Conservation (phyloP, 1,140 invertebrate genomes). For the Drosophila saltans region DNA sequence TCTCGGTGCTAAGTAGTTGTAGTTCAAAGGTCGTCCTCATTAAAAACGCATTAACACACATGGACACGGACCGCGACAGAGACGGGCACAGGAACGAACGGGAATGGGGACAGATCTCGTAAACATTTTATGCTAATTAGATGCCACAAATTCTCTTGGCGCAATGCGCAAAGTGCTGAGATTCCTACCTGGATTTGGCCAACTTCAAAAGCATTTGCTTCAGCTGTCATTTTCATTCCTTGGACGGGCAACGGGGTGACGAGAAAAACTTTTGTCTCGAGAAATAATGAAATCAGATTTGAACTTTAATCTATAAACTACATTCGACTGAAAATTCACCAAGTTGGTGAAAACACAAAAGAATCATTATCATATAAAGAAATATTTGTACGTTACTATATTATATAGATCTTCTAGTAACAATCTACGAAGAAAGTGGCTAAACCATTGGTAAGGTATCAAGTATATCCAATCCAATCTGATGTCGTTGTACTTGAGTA, state of each 20-base stretch:
- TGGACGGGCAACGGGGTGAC: not conserved
- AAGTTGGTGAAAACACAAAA: too few relatives aligned
- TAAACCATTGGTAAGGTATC: not conserved
- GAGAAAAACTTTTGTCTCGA: too few relatives aligned
- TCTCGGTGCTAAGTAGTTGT: constrained; percentile 36
- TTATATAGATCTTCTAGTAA: too few relatives aligned
- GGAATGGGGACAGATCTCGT: not conserved
- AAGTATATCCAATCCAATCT: not conserved
- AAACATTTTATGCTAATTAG: constrained; percentile 15
- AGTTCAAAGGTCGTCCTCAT: constrained; percentile 45
- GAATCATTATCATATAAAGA: too few relatives aligned
- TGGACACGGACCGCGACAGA: not conserved
- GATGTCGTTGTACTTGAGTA: not conserved
- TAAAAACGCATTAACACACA: constrained; percentile 55
- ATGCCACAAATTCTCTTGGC: not conserved
- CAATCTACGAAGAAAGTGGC: too few relatives aligned
- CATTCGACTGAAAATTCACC: too few relatives aligned
- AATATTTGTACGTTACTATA: too few relatives aligned
- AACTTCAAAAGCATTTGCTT: not conserved
- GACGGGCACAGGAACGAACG: not conserved
- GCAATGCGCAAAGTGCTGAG: not conserved
- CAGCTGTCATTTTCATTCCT: not conserved
- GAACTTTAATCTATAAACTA: too few relatives aligned
- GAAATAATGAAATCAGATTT: too few relatives aligned
- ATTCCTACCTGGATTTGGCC: not conserved